Base-by-base conservation (phyloP, 2,797 vertebrate species). In the Pseudopleuronectes americanus region DNA sequence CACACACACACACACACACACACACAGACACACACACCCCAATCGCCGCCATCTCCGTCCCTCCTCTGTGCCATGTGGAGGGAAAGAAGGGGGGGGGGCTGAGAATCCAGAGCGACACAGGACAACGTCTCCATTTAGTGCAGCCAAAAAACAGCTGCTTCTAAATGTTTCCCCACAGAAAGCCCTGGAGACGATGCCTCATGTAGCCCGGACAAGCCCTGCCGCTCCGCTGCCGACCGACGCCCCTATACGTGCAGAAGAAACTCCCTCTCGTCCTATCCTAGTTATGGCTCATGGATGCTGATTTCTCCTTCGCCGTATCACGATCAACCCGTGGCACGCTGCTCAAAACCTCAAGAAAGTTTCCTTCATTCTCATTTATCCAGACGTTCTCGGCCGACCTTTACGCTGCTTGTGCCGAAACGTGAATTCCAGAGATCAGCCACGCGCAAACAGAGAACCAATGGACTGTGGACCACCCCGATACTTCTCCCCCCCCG, bases 71-170 rank as follows among this genome's bases (percentile, higher is more conserved):
- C 71, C 49, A 10, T 43, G 23, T 23, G 28, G 61, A 55, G 47
- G 23, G 22, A 48, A 43, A 24, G 21, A n/a, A n/a, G 24, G 24
- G 23, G 22, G 36, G 64, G 68, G 74, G 51, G 57, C n/a, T 23
- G 6, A 68, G 65, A 84, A 71, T 71, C 60, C 52, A 75, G 52
- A 13, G 41, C 21, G 16, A 47, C 64, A 68, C 68, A 88, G 74
- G 80, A 93, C 90, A 94, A 90, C 81, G 76, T 89, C 88, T 92
- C 89, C 83, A 91, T 94, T 93, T 92, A 92, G 83, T 69, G 48
- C 63, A 64, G 79, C 63, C 49, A 49, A 65, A 85, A 89, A 83
- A 81, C 85, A 93, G 91, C 92, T 93, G 93, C 85, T 75, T 84
- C 80, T 79, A 82, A 90, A 87, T 85, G 85, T 80, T 84, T 79